phyloP scores from a whole-genome alignment of 2,113 vertebrate species.

The Gobio gobio region DNA sequence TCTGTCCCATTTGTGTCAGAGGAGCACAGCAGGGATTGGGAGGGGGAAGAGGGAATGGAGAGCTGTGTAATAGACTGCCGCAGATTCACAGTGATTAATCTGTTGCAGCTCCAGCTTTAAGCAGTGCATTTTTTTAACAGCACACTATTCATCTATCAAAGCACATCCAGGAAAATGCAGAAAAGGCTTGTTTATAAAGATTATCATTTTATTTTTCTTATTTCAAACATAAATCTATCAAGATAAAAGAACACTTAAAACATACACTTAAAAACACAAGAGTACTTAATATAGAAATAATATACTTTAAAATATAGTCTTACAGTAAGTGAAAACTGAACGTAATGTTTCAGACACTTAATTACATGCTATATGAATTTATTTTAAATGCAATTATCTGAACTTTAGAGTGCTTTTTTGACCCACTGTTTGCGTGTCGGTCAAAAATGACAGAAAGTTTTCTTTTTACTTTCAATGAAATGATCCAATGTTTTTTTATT shows the following conservation, averaged over 20 bases:
- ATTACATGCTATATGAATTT: too few relatives aligned
- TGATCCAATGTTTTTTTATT: too few relatives aligned
- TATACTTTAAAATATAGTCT: too few relatives aligned
- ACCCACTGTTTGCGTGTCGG: too few relatives aligned
- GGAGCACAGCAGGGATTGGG: conserved; percentile 1
- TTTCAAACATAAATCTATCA: not conserved
- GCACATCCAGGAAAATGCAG: not conserved
- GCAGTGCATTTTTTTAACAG: not conserved
- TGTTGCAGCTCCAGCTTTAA: conserved; percentile 10
- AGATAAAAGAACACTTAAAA: too few relatives aligned
- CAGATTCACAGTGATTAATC: conserved; percentile 19
- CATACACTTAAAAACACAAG: not conserved
- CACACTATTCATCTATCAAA: not conserved
- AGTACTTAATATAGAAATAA: not conserved
- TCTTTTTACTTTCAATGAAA: too few relatives aligned
- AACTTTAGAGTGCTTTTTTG: too few relatives aligned
- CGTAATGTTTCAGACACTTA: too few relatives aligned
- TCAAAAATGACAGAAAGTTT: too few relatives aligned
- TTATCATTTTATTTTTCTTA: not conserved
- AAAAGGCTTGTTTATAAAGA: not conserved
- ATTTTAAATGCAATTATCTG: too few relatives aligned
- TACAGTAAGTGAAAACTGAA: too few relatives aligned
- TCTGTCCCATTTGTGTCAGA: conserved; percentile 29
- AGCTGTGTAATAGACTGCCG: not conserved
- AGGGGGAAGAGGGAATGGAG: not conserved